Percentiles rank a stretch among this genome's conserved stretches.
phyloP scores from a whole-genome alignment of 2,888 invertebrate species.

The Schizotus pectinicornis region DNA sequence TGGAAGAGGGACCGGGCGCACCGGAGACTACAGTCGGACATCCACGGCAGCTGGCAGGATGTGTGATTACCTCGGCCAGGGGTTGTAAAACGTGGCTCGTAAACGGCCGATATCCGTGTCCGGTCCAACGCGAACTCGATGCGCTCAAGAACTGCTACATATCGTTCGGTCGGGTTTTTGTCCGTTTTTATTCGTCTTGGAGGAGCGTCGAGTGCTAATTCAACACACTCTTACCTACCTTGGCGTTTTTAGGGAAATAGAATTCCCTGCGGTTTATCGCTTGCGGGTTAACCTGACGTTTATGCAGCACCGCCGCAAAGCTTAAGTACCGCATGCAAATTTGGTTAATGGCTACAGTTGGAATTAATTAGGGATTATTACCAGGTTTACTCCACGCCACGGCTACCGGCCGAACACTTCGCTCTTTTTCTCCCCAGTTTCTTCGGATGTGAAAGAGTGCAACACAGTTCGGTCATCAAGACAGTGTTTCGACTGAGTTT shows the following conservation, averaged over 20 bases:
- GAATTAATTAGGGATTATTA: conserved; percentile 25
- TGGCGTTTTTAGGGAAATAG: neutral
- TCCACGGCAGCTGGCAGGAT: conserved; percentile 29
- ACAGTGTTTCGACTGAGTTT: too few relatives aligned
- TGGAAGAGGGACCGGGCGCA: conserved; percentile 15
- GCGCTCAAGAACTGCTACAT: conserved; percentile 13
- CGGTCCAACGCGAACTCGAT: conserved; percentile 5
- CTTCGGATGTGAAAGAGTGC: too few relatives aligned
- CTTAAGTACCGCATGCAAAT: conserved; percentile 17
- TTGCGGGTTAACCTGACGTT: conserved; percentile 6
- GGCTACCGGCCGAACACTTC: neutral
- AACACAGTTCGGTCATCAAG: too few relatives aligned
- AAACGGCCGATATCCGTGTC: conserved; percentile 32
- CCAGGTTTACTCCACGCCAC: conserved; percentile 6
- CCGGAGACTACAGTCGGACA: conserved; percentile 27
- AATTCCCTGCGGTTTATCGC: conserved; percentile 5
- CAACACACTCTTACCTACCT: neutral
- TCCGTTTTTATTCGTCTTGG: conserved; percentile 2
- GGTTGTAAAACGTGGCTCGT: conserved; percentile 36
- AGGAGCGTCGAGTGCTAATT: neutral
- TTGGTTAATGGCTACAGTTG: conserved; percentile 17
- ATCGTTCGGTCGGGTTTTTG: conserved; percentile 12
- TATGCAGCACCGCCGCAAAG: conserved; percentile 4
- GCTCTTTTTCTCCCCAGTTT: too few relatives aligned
- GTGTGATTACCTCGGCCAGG: conserved; percentile 32